phyloP scores from a whole-genome alignment of 2,113 vertebrate genomes.

The Pomatostomus ruficeps region DNA sequence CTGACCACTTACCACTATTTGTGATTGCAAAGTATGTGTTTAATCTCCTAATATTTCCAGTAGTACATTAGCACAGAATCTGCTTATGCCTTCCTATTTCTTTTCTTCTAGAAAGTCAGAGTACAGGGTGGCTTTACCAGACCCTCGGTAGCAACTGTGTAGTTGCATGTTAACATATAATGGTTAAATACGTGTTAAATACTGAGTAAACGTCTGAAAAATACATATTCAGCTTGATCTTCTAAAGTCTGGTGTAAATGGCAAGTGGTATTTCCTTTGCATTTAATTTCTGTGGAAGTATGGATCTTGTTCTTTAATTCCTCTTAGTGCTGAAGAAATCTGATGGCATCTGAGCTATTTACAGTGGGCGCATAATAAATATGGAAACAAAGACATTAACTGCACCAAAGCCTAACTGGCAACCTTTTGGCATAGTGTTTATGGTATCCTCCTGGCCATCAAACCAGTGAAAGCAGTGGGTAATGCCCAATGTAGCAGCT shows the following conservation, averaged over 20 bases:
- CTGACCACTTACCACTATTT: not conserved
- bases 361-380: not conserved
- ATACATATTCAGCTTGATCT: not conserved
- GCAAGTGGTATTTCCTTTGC: not conserved
- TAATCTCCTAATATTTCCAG: not conserved
- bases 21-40: not conserved
- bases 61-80: not conserved
- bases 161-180: not conserved
- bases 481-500: not conserved
- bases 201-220: not conserved
- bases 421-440: not conserved
- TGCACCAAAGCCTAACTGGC: not conserved
- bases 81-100: not conserved
- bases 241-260: not conserved
- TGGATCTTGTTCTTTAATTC: not conserved
- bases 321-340: not conserved
- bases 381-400: not conserved
- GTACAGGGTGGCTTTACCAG: not conserved
- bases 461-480: not conserved
- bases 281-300: not conserved
- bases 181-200: not conserved
- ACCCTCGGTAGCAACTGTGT: not conserved
- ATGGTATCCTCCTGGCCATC: not conserved
- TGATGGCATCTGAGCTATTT: not conserved
- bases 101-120: not conserved